These are phyloP conservation scores for Hydrophis major DNA, from an alignment of 2,797 vertebrate species.

Conservation along the genomic window DNA sequence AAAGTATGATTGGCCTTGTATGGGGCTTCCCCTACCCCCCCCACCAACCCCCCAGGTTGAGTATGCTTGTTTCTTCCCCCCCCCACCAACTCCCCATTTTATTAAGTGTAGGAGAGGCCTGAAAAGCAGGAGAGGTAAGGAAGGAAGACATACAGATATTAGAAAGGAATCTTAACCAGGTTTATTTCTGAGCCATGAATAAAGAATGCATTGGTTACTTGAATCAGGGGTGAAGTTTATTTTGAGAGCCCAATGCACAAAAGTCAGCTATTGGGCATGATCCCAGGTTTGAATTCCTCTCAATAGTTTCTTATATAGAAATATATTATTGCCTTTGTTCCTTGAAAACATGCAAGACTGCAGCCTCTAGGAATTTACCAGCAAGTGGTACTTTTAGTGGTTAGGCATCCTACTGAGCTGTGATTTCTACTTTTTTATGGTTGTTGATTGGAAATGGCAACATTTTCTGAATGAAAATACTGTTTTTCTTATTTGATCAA, in stretches of 20 bases:
- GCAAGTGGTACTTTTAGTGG: neutral
- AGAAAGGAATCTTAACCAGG: neutral
- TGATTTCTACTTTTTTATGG: neutral
- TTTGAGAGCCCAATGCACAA: neutral
- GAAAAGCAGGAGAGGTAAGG: neutral
- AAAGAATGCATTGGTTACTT: neutral
- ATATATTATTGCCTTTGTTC: neutral
- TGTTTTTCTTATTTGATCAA: neutral
- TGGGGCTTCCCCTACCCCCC: neutral
- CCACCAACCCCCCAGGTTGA: no score
- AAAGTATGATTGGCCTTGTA: neutral
- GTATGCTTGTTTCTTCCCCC: neutral
- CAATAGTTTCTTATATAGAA: neutral
- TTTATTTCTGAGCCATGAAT: neutral
- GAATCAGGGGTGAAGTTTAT: neutral
- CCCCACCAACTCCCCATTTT: rapidly evolving
- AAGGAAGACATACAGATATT: neutral
- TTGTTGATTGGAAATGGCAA: neutral
- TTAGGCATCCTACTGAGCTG: neutral
- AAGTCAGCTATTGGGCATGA: neutral
- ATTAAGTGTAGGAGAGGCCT: neutral
- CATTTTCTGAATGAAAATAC: neutral
- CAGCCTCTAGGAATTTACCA: neutral
- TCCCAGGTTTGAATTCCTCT: neutral
- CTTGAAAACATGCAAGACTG: neutral